A percentile compares a stretch with the other conserved stretches of the same genome.
These are phyloP conservation scores for Drosophila melanosoma DNA, from an alignment of 2,888 invertebrate genomes.

Conservation along the genomic window DNA sequence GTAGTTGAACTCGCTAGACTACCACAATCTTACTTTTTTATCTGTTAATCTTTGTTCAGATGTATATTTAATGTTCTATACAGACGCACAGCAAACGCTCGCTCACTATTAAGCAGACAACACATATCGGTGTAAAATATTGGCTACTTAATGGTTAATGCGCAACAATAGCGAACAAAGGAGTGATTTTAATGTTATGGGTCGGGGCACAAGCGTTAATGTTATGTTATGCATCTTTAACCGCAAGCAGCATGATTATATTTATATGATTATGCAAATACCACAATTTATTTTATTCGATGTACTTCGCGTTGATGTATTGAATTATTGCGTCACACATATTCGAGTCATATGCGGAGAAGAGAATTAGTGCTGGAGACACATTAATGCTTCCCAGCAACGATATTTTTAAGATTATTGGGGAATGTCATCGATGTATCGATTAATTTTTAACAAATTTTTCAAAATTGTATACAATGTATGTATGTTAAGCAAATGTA, in stretches of 20 bases:
- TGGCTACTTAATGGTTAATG: too few species aligned
- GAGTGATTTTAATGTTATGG: not conserved
- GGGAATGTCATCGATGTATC: not conserved
- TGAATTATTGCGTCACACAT: not conserved
- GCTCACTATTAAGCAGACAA: not conserved
- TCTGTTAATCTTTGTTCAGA: not conserved
- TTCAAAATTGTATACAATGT: not conserved
- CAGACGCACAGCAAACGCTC: not conserved
- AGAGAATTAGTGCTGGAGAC: not conserved
- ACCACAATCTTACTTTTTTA: not conserved
- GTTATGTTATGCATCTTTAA: not conserved
- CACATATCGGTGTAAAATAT: too few species aligned
- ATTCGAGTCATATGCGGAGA: not conserved
- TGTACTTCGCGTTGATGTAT: not conserved
- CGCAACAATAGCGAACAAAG: not conserved
- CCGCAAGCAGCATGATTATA: not conserved
- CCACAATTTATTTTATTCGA: not conserved
- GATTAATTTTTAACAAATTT: not conserved
- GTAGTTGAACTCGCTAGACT: not conserved
- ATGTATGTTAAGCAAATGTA: too few species aligned
- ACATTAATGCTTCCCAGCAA: not conserved
- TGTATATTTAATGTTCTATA: not conserved
- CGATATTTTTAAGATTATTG: not conserved
- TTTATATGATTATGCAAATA: not conserved
- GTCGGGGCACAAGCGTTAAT: not conserved